These are phyloP conservation scores for Cricetomys ansorgei DNA, from an alignment of 2,113 vertebrate species.

Conservation along the genomic window DNA sequence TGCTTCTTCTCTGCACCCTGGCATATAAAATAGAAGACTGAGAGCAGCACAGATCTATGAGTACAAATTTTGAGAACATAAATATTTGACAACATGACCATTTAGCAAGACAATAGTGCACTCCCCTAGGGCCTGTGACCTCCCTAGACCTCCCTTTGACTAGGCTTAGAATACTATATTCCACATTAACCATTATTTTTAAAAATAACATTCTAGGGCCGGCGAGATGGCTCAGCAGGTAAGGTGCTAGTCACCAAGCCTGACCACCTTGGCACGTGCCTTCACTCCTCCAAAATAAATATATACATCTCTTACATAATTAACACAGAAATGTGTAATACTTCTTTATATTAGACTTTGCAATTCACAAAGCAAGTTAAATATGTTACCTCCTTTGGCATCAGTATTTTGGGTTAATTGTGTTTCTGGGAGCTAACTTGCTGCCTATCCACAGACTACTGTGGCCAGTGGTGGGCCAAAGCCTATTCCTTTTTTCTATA, in stretches of 20 bases:
- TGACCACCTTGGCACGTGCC: background rate
- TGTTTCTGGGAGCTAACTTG: background rate
- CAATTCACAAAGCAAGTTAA: constrained; percentile 21
- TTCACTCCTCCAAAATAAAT: background rate
- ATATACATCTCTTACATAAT: background rate
- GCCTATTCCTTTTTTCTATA: background rate
- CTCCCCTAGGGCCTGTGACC: background rate
- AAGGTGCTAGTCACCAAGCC: background rate
- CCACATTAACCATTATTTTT: background rate
- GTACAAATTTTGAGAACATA: background rate
- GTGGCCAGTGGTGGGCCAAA: background rate
- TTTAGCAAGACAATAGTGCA: background rate
- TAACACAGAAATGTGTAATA: background rate
- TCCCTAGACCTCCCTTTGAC: background rate
- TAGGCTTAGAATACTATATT: background rate
- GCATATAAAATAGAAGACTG: background rate
- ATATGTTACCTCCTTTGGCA: background rate
- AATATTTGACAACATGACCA: background rate
- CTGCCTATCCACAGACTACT: background rate
- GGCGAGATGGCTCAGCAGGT: background rate
- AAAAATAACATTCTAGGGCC: background rate
- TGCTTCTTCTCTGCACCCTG: background rate
- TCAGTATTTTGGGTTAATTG: background rate
- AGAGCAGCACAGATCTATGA: background rate
- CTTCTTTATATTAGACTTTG: background rate